Evolutionary conservation across 2,113 vertebrate genomes (phyloP), one percentile per base, ranked within the genome.

Genomic region (Panthera uncia): DNA sequence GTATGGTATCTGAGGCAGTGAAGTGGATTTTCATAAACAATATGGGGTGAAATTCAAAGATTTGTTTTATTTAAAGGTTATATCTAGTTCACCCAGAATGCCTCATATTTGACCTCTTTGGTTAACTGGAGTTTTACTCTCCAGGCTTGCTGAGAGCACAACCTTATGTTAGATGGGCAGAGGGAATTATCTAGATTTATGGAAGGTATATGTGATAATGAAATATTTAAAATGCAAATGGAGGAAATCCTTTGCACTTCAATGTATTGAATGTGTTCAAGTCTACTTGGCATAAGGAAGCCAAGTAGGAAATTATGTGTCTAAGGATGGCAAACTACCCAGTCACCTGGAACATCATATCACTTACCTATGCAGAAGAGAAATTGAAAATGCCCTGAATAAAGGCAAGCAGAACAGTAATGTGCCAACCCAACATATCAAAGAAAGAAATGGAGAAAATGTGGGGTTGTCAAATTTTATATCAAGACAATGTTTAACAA

Each of bases 221-320:
- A 97, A 96, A 98, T 97, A 97, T 96, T 95, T 98, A 98, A 99
- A 98, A 98, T 98, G 97, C 95, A 98, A 98, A 98, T 98, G 12
- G 97, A 98, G 66, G 94, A 94, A 98, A 98, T 98, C 31, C n/a
- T 98, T 97, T 97, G 76, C 25, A 98, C 93, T 97, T 98, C 52
- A 89, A 84, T 11, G 23, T 98, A 96, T 92, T 96, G 96, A 96
- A 98, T 98, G 94, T 98, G 97, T 98, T 98, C 97, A 96, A 98
- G 97, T 98, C 96, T 93, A 96, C 97, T 98, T 98, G 63, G 69
- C 96, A 82, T 89, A 95, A 95, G 87, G 98, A 98, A 98, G 73
- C 93, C 98, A 98, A 98, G 96, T 97, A 97, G 61, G 94, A 98
- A 98, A 98, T 98, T 98, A 96, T 92, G 81, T 97, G 82, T 97